Evolutionary conservation across 2,797 vertebrate genomes (phyloP).

Genomic region (Streptopelia turtur): DNA sequence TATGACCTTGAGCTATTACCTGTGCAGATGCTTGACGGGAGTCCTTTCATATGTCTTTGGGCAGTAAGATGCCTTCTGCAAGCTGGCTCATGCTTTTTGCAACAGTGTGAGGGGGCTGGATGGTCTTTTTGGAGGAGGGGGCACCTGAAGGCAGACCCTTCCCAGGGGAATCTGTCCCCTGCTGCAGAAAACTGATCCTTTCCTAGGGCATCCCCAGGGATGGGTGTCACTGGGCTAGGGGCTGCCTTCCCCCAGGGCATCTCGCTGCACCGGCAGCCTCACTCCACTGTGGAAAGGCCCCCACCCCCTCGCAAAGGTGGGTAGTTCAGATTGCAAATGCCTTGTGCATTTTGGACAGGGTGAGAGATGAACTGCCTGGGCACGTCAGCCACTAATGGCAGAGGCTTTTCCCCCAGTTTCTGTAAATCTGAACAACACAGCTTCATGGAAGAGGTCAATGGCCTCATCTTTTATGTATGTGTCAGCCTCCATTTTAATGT

Average conservation of each 20-base stretch:
- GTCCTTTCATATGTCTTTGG: background rate
- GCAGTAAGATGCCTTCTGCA: background rate
- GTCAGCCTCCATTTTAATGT: conserved; percentile 20
- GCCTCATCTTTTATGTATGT: conserved; percentile 29
- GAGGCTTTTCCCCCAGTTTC: background rate
- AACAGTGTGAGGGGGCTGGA: background rate
- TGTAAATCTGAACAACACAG: background rate
- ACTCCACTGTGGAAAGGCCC: background rate
- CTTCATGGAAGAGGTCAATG: conserved; percentile 44
- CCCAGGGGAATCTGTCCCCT: background rate
- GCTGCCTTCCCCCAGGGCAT: background rate
- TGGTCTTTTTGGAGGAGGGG: background rate
- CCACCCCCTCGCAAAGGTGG: background rate
- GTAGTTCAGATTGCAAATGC: background rate
- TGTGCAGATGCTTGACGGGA: background rate
- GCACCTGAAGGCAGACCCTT: background rate
- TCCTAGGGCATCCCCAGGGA: background rate
- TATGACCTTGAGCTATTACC: background rate
- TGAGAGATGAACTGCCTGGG: background rate
- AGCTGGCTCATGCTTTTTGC: background rate
- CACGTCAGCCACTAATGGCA: background rate
- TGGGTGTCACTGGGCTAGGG: background rate
- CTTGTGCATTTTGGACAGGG: background rate
- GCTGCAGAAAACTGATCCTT: background rate
- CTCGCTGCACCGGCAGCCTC: background rate